Base-by-base conservation (phyloP, 2,888 invertebrate genomes). In the Torymus auratus region DNA sequence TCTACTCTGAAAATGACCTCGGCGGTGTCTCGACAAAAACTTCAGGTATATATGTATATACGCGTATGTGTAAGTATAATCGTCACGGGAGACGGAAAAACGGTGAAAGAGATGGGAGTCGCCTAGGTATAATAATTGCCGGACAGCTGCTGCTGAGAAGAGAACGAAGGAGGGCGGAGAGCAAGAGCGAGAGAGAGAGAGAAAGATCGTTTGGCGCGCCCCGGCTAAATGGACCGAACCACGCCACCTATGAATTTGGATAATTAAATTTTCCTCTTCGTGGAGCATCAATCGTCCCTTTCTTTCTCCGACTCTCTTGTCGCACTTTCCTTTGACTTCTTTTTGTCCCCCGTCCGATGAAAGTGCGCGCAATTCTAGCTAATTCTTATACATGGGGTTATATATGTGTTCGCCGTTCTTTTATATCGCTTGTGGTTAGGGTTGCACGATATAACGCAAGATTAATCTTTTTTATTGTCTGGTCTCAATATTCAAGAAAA, bases 1-100 rank as follows among this genome's bases (percentile, higher is more conserved):
- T 90, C 88, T 87, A 88, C 88, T 88, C 86, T 84, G 84, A 82
- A 88, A 88, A 88, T 86, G 83, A 84, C 84, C 84, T 80, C 84
- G 41, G 78, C 61, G 56, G 75, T 77, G 81, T 72, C 17, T 53
- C 80, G 82, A 83, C 81, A 82, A 81, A 84, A 82, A 56, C 12
- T 0, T 20, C 72, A 71, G 78, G 77, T 76, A 65, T 73, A 78
- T 76, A 55, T 10, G 3, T n/a, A 56, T 20, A 28, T 52, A 55
- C 80, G 14, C 23, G 2, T 23, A 20, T 14, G 7, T 78, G 80
- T n/a, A n/a, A 82, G 84, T 82, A 12, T 13, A 17, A 1, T 17
- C 11, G 28, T 52, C 84, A 86, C 84, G 85, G 85, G 13, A 64
- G 62, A 69, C 62, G 15, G 68, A 13, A 68, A 53, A 55, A 70